A percentile compares a stretch with the other conserved stretches of the same genome.
Conservation (phyloP, 92 coral and sea anemone genomes). For the Meandrina meandrites region DNA sequence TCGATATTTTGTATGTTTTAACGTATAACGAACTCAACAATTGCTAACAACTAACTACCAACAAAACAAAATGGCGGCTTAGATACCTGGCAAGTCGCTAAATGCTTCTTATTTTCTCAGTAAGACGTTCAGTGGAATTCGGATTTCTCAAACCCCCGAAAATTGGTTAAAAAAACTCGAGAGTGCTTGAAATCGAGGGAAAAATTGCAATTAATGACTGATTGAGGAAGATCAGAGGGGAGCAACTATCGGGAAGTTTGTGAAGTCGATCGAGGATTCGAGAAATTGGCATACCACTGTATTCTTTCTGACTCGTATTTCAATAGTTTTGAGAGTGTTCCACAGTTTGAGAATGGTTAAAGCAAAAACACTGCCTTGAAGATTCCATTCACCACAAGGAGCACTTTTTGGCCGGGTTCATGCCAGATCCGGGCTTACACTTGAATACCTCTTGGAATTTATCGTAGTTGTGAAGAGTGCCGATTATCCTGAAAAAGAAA, state of each 20-base stretch:
- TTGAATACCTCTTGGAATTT: conserved; percentile 57
- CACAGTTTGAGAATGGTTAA: background rate
- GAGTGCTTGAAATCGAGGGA: no score
- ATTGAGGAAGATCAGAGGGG: no score
- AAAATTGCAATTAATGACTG: no score
- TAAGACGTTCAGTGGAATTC: background rate
- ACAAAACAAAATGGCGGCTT: no score
- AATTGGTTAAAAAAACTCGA: no score
- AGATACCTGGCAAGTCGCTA: no score
- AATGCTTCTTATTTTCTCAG: background rate
- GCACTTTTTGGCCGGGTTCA: conserved; percentile 58
- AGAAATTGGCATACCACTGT: background rate
- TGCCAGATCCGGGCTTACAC: conserved; percentile 46
- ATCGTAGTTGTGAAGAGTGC: conserved; percentile 57
- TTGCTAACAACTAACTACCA: background rate
- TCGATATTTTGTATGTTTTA: no score
- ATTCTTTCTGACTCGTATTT: background rate
- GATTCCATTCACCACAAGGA: conserved; percentile 35
- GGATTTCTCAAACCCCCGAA: no score
- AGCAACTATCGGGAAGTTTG: no score
- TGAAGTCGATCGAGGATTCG: no score
- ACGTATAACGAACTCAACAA: background rate
- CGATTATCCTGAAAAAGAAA: conserved; percentile 47
- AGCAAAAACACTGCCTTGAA: no score
- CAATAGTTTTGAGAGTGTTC: no score